phyloP scores from a whole-genome alignment of 2,113 vertebrate species.

The Callopanchax toddi region DNA sequence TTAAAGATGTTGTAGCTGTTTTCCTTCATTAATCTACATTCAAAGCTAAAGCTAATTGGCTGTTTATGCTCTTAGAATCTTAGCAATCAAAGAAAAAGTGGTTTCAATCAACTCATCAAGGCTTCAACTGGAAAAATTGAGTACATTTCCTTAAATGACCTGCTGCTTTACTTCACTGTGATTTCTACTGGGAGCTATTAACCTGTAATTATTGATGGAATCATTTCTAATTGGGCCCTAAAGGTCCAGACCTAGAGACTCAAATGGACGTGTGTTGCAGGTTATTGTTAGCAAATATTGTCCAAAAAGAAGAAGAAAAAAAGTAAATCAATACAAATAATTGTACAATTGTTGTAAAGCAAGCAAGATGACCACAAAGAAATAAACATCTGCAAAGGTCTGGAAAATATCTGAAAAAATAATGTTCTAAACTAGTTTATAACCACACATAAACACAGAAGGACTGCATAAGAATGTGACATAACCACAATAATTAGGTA shows the following conservation, averaged over 20 bases:
- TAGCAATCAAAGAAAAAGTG: background rate
- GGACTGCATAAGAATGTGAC: background rate
- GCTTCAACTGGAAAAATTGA: no score
- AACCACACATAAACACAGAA: background rate
- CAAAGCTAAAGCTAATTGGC: background rate
- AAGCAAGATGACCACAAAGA: background rate
- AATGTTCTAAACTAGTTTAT: background rate
- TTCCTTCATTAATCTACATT: background rate
- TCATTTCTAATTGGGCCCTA: no score
- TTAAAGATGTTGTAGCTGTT: background rate
- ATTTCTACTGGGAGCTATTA: no score
- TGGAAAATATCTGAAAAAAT: background rate
- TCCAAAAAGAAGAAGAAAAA: no score
- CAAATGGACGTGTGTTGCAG: no score
- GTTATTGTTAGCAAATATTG: no score
- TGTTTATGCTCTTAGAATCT: background rate
- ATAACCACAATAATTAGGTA: no score
- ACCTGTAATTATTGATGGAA: no score
- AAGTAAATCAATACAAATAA: no score
- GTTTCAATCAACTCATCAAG: background rate
- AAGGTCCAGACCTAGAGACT: background rate
- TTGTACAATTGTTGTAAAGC: background rate
- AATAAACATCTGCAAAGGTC: background rate
- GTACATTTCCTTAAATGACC: no score
- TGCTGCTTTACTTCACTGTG: no score